These are phyloP conservation scores for Esox masquinongy DNA, from an alignment of 2,797 vertebrate genomes.

Conservation along the genomic window DNA sequence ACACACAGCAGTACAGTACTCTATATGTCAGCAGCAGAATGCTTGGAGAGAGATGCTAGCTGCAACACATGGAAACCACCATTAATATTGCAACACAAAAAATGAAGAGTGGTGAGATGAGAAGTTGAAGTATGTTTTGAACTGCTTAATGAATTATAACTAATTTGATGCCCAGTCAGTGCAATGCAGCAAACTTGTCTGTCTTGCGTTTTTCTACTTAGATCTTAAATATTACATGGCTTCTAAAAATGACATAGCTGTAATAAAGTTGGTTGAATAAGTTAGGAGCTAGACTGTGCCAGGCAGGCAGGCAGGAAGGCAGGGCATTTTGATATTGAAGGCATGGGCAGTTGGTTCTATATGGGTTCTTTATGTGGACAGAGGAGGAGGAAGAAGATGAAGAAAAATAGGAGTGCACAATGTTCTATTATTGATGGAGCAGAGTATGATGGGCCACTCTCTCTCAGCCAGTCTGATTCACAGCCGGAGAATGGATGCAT, in stretches of 20 bases:
- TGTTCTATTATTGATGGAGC: conserved; percentile 1
- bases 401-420: neutral
- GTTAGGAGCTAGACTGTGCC: neutral
- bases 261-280: conserved; percentile 4
- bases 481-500: neutral
- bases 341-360: neutral
- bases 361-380: conserved; percentile 2
- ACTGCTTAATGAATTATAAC: conserved; percentile 3
- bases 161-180: neutral
- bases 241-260: neutral
- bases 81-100: conserved; percentile 4
- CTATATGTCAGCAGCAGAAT: neutral
- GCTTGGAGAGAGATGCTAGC: conserved; percentile 1
- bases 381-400: neutral
- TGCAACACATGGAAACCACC: neutral
- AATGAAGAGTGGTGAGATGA: neutral
- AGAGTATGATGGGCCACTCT: neutral
- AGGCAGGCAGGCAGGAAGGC: neutral
- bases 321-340: neutral
- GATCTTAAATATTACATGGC: conserved; percentile 3
- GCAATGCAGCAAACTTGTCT: conserved; percentile 5
- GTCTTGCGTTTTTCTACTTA: neutral
- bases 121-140: neutral
- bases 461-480: neutral
- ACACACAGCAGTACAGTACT: neutral